Conservation (phyloP, 2,888 invertebrate species). For the Heterodera filipjevi region DNA sequence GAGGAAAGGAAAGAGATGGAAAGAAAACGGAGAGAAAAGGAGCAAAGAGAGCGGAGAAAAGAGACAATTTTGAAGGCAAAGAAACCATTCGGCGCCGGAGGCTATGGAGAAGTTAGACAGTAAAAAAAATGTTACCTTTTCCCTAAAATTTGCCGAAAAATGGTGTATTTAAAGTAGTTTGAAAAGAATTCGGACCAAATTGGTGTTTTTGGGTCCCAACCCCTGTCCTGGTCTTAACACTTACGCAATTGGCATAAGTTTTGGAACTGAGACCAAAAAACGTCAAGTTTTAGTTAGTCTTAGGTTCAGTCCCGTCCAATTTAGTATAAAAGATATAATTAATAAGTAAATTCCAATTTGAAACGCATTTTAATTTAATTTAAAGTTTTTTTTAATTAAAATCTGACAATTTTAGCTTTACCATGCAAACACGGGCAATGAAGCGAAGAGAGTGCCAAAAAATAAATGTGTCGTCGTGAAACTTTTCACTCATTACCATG, state of each 20-base stretch:
- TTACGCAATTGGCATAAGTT: too few relatives aligned
- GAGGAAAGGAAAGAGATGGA: neutral
- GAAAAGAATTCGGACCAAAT: too few relatives aligned
- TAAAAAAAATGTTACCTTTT: neutral
- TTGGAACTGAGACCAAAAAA: too few relatives aligned
- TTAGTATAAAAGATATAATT: too few relatives aligned
- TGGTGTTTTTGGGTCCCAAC: too few relatives aligned
- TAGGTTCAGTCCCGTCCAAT: too few relatives aligned
- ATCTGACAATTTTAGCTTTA: too few relatives aligned
- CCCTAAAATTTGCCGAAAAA: neutral
- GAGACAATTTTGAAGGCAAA: neutral
- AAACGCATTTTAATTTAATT: too few relatives aligned
- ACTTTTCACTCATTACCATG: neutral
- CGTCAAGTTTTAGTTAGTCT: too few relatives aligned
- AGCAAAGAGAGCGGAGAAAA: neutral
- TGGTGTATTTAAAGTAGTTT: too few relatives aligned
- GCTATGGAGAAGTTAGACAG: neutral
- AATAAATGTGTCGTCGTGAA: neutral
- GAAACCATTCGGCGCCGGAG: neutral
- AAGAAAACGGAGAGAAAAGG: neutral
- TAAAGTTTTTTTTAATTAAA: too few relatives aligned
- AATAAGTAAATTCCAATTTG: too few relatives aligned
- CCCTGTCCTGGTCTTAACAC: neutral
- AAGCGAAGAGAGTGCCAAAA: neutral
- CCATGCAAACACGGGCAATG: neutral